A percentile compares a stretch with the other conserved stretches of the same genome.
These are phyloP conservation scores for Leptobrachium leishanense DNA, from an alignment of 2,113 vertebrate genomes.

Conservation along the genomic window DNA sequence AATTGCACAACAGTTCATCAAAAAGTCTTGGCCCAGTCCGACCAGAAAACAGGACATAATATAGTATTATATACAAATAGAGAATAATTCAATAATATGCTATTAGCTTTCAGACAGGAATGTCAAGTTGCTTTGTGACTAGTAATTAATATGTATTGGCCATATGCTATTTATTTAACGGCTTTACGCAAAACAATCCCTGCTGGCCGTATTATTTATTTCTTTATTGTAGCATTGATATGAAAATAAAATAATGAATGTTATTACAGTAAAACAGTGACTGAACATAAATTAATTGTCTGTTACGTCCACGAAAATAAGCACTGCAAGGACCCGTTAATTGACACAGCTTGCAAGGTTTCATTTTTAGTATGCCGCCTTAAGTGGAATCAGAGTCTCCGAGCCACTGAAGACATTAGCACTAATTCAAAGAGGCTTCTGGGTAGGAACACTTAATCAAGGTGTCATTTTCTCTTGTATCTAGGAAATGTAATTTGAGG, in stretches of 20 bases:
- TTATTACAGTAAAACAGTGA: slow-evolving; percentile 32
- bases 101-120: no score
- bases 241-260: slow-evolving; percentile 29
- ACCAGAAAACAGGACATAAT: no score
- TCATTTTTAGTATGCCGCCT: slow-evolving; percentile 21
- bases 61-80: no score
- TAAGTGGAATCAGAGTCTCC: slow-evolving; percentile 38
- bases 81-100: no score
- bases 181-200: no score
- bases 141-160: no score
- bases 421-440: slow-evolving; percentile 42
- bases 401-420: slow-evolving; percentile 33
- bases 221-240: slow-evolving; percentile 9
- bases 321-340: slow-evolving; percentile 15
- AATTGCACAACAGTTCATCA: no score
- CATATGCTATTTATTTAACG: no score
- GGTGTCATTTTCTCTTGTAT: slow-evolving; percentile 36
- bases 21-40: no score
- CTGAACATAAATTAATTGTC: slow-evolving; percentile 41
- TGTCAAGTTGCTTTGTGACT: no score
- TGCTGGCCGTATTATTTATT: no score
- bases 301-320: slow-evolving; percentile 29
- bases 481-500: slow-evolving; percentile 38
- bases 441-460: slow-evolving; percentile 39
- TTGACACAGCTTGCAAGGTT: slow-evolving; percentile 34